Conservation (phyloP, 2,888 invertebrate species). For the Eupithecia exiguata region DNA sequence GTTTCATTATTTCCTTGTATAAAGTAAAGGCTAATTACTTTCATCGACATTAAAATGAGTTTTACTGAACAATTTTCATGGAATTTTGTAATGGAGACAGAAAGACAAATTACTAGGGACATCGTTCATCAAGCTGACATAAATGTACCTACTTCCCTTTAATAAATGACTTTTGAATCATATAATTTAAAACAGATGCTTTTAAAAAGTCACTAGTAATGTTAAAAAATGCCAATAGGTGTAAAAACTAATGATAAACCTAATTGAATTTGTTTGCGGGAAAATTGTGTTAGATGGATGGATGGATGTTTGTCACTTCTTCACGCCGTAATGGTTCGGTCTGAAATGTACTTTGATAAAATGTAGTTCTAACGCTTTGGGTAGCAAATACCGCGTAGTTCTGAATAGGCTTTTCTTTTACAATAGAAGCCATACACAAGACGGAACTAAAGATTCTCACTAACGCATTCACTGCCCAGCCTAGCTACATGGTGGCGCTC, state of each 20-base stretch:
- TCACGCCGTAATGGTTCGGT: neutral
- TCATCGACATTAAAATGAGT: neutral
- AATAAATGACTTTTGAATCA: neutral
- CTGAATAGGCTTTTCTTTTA: neutral
- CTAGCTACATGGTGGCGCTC: too few relatives aligned
- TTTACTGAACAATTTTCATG: conserved; percentile 2
- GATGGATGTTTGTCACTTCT: neutral
- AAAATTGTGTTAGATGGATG: too few relatives aligned
- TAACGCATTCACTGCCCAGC: neutral
- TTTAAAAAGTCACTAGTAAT: neutral
- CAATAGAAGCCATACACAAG: neutral
- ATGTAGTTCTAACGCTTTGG: too few relatives aligned
- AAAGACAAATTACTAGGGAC: conserved; percentile 6
- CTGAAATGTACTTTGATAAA: too few relatives aligned
- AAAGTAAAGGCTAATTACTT: neutral
- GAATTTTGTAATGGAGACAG: conserved; percentile 14
- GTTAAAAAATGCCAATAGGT: neutral
- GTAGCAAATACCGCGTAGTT: neutral
- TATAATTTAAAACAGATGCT: neutral
- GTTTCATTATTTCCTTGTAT: too few relatives aligned
- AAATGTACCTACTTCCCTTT: neutral
- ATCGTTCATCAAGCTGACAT: conserved; percentile 12
- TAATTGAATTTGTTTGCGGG: too few relatives aligned
- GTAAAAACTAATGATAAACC: neutral
- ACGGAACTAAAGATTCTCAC: neutral